phyloP scores from a whole-genome alignment of 1,140 invertebrate genomes.

The Lasaia peninsularis region DNA sequence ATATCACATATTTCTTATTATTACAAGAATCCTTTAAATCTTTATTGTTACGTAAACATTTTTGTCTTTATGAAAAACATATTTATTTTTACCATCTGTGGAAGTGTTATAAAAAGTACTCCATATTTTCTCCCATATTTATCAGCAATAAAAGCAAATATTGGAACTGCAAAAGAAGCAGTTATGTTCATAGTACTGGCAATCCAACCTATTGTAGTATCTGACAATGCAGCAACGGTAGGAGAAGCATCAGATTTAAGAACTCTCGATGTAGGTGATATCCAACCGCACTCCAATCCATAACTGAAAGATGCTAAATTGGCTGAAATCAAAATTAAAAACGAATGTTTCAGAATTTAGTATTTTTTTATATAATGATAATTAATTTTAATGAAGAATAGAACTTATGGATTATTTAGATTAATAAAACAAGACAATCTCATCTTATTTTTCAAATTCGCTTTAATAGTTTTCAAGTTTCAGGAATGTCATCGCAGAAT shows the following conservation, averaged over 20 bases:
- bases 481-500: too few relatives aligned
- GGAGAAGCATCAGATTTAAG: background rate
- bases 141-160: background rate
- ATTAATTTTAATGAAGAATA: too few relatives aligned
- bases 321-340: background rate
- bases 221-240: background rate
- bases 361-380: too few relatives aligned
- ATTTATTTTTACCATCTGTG: background rate
- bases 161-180: background rate
- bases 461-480: too few relatives aligned
- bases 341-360: too few relatives aligned
- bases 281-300: conserved; percentile 2
- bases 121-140: background rate
- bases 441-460: too few relatives aligned
- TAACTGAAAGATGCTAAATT: background rate
- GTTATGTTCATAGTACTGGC: background rate
- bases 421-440: too few relatives aligned
- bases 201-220: background rate
- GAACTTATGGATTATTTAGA: too few relatives aligned
- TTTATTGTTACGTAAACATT: too few relatives aligned
- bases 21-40: too few relatives aligned
- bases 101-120: background rate
- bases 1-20: too few relatives aligned
- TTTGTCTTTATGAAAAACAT: too few relatives aligned
- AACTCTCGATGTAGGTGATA: background rate